These are phyloP conservation scores for Chouioia cunea DNA, from an alignment of 2,888 invertebrate genomes.

Conservation along the genomic window DNA sequence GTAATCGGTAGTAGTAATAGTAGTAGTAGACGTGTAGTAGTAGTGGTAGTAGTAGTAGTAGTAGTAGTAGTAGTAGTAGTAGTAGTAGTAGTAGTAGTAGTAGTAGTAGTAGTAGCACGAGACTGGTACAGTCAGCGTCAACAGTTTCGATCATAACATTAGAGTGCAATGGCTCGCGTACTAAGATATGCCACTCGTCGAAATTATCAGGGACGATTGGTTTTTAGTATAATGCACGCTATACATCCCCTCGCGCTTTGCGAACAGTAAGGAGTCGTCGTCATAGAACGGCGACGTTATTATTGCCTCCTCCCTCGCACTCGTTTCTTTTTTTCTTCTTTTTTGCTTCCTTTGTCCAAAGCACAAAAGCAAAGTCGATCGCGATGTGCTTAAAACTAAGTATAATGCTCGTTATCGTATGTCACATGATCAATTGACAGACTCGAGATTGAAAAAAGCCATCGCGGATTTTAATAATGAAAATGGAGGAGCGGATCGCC, in stretches of 20 bases:
- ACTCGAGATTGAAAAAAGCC: constrained; percentile 7
- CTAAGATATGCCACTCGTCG: constrained; percentile 23
- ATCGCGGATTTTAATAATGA: constrained; percentile 16
- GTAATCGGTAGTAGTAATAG: too few relatives aligned
- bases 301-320: not conserved
- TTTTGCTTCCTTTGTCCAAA: too few relatives aligned
- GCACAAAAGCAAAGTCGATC: constrained; percentile 24
- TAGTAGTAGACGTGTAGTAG: too few relatives aligned
- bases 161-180: constrained; percentile 8
- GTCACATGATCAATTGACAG: constrained; percentile 30
- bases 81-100: too few relatives aligned
- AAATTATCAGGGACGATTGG: constrained; percentile 46
- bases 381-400: constrained; percentile 35
- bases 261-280: not conserved
- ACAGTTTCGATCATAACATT: constrained; percentile 57
- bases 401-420: constrained; percentile 18
- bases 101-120: too few relatives aligned
- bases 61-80: too few relatives aligned
- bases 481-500: constrained; percentile 7
- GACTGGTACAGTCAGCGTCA: constrained; percentile 56
- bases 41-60: too few relatives aligned
- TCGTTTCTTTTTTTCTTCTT: not conserved
- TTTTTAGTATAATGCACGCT: constrained; percentile 43
- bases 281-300: not conserved
- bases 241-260: too few relatives aligned